Percentiles rank a stretch among this genome's conserved stretches.
phyloP scores from a whole-genome alignment of 1,140 invertebrate species.

The Drosophila biarmipes region DNA sequence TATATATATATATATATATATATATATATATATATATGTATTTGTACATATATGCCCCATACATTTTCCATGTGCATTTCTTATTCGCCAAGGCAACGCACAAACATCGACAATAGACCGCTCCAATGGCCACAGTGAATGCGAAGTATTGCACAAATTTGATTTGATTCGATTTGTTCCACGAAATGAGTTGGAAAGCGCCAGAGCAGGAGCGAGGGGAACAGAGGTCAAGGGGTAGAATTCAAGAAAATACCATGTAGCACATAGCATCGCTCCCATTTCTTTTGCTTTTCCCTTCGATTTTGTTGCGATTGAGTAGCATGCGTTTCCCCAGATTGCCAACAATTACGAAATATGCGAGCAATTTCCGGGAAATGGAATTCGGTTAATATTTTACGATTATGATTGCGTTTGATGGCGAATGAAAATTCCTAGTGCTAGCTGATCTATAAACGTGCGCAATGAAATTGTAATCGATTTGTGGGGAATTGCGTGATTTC shows the following conservation, averaged over 20 bases:
- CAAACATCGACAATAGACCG: constrained; percentile 34
- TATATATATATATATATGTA: neutral
- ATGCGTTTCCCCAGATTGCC: constrained; percentile 11
- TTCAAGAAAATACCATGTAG: neutral
- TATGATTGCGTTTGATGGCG: constrained; percentile 2
- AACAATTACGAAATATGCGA: constrained; percentile 10
- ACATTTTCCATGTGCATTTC: constrained; percentile 35
- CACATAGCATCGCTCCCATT: neutral
- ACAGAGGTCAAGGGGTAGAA: neutral
- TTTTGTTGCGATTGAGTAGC: constrained; percentile 2
- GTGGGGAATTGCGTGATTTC: neutral
- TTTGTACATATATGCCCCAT: too few relatives aligned
- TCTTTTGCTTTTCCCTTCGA: neutral
- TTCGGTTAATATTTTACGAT: constrained; percentile 12
- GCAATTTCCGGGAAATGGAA: constrained; percentile 22
- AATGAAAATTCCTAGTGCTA: constrained; percentile 21
- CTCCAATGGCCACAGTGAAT: constrained; percentile 42
- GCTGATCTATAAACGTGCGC: constrained; percentile 22
- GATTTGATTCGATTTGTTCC: constrained; percentile 47
- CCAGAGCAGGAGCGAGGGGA: neutral
- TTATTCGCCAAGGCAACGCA: constrained; percentile 30
- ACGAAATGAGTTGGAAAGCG: constrained; percentile 38
- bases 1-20: neutral
- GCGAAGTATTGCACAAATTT: constrained; percentile 35
- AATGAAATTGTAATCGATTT: constrained; percentile 13